A percentile compares a stretch with the other conserved stretches of the same genome.
phyloP scores from a whole-genome alignment of 2,113 vertebrate genomes.

The Sarotherodon lohbergeri region DNA sequence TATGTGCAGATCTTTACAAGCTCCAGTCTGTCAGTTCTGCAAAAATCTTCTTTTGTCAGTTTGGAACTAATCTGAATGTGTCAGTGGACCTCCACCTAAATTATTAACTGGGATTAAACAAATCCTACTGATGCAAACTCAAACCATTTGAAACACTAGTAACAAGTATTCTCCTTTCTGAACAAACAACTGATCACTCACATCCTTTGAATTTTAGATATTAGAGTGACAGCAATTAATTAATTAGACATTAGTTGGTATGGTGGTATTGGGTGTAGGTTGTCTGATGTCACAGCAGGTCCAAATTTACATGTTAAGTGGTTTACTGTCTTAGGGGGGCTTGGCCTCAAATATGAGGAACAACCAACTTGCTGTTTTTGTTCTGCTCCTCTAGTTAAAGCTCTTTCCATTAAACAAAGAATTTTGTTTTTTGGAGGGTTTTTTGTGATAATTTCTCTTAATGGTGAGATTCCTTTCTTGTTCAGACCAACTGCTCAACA shows the following conservation, averaged over 20 bases:
- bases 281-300: background rate
- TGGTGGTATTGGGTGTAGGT: background rate
- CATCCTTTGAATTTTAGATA: accelerated
- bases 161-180: background rate
- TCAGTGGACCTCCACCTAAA: background rate
- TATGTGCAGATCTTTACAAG: background rate
- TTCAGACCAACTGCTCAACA: too few species aligned
- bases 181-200: background rate
- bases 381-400: background rate
- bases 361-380: background rate
- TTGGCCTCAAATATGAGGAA: accelerated
- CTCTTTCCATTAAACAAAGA: background rate
- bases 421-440: background rate
- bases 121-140: background rate
- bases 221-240: accelerated
- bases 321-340: background rate
- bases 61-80: background rate
- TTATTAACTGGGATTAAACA: background rate
- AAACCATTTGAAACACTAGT: accelerated
- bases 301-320: background rate
- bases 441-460: too few species aligned
- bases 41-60: background rate
- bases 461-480: too few species aligned
- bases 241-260: background rate
- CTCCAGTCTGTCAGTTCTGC: background rate